Evolutionary conservation across 2,888 invertebrate genomes (phyloP), one percentile per base, ranked within the genome.

Genomic region (Altica lythri): DNA sequence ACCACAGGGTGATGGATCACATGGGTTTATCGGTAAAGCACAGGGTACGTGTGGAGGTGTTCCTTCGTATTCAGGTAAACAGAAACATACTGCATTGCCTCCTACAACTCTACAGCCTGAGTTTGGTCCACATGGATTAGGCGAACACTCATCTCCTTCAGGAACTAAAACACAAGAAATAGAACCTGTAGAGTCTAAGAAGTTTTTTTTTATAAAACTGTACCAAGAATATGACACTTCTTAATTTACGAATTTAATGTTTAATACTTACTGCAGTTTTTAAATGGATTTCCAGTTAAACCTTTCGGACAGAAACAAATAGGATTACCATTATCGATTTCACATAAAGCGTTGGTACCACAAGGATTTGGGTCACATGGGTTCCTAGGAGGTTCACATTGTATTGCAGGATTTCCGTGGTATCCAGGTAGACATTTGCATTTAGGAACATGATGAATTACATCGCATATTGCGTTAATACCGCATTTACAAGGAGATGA

Each of bases 251-350:
- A n/a, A n/a, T n/a, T n/a, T n/a, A n/a, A 12, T 4, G 22, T 48
- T 29, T 14, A 25, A 51, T 76, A 89, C 91, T 83, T 84, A 92
- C 92, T 90, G 83, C 92, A 93, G 77, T 86, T 89, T 72, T 87
- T 85, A 73, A 92, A 92, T 34, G 94, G 94, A 81, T 94, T 92
- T 75, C 94, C 94, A 2, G 92, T 93, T 59, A 91, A 79, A 57
- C 92, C 92, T 75, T 89, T 91, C 0, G 92, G 92, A 71, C 94
- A 94, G 78, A 83, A 90, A 70, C 94, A 95, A 62, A 93, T 89
- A 1, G 93, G 92, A 73, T 87, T 89, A 44, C 91, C 92, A 66
- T 88, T 85, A 66, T 92, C 90, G 43, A 86, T 82, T 78, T 92
- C 91, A 72, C 94, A 95, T 59, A 89, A 77, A 1, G 94, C 92